phyloP scores from a whole-genome alignment of 2,888 invertebrate species.

The Troides aeacus region DNA sequence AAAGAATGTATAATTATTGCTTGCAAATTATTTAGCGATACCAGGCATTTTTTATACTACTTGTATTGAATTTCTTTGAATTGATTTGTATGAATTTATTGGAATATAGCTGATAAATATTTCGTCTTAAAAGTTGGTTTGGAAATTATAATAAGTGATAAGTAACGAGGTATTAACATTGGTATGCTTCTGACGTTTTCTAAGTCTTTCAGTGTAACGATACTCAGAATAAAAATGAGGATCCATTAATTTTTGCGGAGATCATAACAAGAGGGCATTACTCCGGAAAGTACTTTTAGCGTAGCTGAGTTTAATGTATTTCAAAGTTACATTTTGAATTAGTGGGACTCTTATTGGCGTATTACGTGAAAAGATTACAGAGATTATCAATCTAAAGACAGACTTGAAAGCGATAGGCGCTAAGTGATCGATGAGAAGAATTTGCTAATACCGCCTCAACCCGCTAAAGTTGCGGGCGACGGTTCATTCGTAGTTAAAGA shows the following conservation, averaged over 20 bases:
- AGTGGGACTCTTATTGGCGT: conserved; percentile 31
- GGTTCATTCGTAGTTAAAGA: conserved; percentile 63
- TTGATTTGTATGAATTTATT: background rate
- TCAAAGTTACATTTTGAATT: conserved; percentile 25
- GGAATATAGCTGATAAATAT: too few species aligned
- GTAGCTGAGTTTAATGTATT: conserved; percentile 35
- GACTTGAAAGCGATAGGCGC: conserved; percentile 58
- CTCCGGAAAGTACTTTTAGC: conserved; percentile 34
- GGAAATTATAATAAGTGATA: conserved; percentile 1
- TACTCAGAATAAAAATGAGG: conserved; percentile 69
- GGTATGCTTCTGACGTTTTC: conserved; percentile 55
- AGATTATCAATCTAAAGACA: conserved; percentile 51
- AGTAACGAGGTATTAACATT: conserved; percentile 43
- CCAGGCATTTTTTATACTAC: too few species aligned
- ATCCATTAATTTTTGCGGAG: conserved; percentile 65
- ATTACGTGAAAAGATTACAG: conserved; percentile 48
- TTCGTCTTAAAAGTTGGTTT: background rate
- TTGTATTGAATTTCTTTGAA: too few species aligned
- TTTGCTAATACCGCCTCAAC: conserved; percentile 72
- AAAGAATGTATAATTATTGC: conserved; percentile 2
- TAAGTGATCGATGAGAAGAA: conserved; percentile 74
- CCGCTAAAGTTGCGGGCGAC: conserved; percentile 61
- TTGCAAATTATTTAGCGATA: too few species aligned
- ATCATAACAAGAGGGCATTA: conserved; percentile 60
- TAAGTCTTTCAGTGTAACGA: conserved; percentile 56